These are phyloP conservation scores for Arbacia lixula DNA, from an alignment of 53 echinoderm and acorn worm species.

Conservation along the genomic window DNA sequence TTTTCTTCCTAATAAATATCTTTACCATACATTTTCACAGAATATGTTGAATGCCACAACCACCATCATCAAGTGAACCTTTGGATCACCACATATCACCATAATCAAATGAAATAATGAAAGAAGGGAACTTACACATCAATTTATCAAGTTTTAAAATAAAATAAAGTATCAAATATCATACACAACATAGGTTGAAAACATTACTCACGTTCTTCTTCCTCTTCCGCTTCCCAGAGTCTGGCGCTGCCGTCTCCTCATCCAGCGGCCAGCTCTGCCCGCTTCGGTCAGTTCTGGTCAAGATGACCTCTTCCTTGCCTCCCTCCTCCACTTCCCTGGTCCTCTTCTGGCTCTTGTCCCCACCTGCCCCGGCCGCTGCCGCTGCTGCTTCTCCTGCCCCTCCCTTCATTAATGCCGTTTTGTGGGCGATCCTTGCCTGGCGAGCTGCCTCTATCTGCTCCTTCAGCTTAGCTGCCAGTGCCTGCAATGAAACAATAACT, in stretches of 20 bases:
- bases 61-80: too few species aligned
- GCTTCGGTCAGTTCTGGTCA: slow-evolving; percentile 84
- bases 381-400: slow-evolving; percentile 29
- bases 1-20: too few species aligned
- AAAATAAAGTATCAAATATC: too few species aligned
- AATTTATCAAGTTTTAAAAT: too few species aligned
- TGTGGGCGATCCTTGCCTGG: slow-evolving; percentile 62
- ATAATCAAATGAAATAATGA: too few species aligned
- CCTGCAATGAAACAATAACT: slow-evolving; percentile 40
- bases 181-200: too few species aligned
- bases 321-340: not conserved
- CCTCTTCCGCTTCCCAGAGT: slow-evolving; percentile 68
- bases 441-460: slow-evolving; percentile 76
- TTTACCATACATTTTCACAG: too few species aligned
- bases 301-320: slow-evolving; percentile 77
- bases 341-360: slow-evolving; percentile 37
- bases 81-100: too few species aligned
- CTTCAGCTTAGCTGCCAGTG: slow-evolving; percentile 75
- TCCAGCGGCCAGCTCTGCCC: slow-evolving; percentile 96
- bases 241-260: slow-evolving; percentile 58
- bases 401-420: slow-evolving; percentile 22
- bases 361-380: too few species aligned
- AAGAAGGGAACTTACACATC: too few species aligned
- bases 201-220: slow-evolving; percentile 65
- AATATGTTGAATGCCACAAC: too few species aligned